Base-by-base conservation (phyloP, 2,797 vertebrate genomes). In the Arctocebus calabarensis region DNA sequence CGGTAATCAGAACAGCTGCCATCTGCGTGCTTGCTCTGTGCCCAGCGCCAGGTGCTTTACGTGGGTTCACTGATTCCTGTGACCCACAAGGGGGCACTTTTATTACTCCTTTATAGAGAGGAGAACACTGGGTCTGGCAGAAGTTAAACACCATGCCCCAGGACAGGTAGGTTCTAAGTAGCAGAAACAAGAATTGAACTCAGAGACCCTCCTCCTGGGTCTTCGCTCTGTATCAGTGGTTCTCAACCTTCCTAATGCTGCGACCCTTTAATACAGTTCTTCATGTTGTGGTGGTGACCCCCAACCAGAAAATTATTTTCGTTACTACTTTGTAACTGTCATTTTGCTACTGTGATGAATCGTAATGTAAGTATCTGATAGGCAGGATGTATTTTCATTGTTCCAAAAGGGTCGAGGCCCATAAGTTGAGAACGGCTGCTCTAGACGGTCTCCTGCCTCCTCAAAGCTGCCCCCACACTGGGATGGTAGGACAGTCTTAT, bases 1-100 rank as follows among this genome's bases (percentile, higher is more conserved):
- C n/a, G n/a, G n/a, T n/a, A n/a, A n/a, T n/a, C n/a, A n/a, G n/a
- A n/a, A n/a, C n/a, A n/a, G n/a, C n/a, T n/a, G n/a, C n/a, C n/a
- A n/a, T n/a, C 12, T 0, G 6, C 5, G 48, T 4, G 52, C 3
- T 40, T 55, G 34, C 52, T 73, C 0, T 13, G n/a, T 3, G 0
- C 68, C 48, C 32, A 9, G 40, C 1, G 0, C 45, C 4, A 3
- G 6, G 66, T 14, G 20, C 16, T 3, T 87, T 57, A 25, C 13
- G 0, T 4, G 37, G n/a, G n/a, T 34, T 57, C 27, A 7, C 75
- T 23, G 7, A 48, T 81, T 84, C 91, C 88, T 10, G 1, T 25
- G 29, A 37, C 29, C 52, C 75, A 29, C n/a, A 43, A 14, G 4
- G 29, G 19, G 14, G 7, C 10, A 25, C 43, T 75, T 52, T 45